Conservation (phyloP, 2,888 invertebrate species). For the Cataglyphis livida region DNA sequence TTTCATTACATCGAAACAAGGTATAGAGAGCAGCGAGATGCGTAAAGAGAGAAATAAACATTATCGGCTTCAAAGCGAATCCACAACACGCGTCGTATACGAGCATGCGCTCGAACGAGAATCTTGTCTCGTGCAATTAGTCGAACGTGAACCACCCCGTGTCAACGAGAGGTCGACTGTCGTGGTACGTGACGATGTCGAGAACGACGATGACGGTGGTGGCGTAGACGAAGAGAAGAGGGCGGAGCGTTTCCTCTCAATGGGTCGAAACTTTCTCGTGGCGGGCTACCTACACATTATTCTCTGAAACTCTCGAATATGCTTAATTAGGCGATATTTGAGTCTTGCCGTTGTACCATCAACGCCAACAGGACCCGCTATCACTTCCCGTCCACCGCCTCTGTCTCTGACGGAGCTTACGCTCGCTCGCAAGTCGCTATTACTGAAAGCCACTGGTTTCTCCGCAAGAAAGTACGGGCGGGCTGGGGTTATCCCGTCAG, state of each 20-base stretch:
- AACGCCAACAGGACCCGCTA: background rate
- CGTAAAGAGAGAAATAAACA: conserved; percentile 38
- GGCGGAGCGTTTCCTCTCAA: conserved; percentile 59
- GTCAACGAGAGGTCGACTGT: conserved; percentile 56
- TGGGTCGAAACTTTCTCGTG: conserved; percentile 69
- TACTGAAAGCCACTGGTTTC: conserved; percentile 79
- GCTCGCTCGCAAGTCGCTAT: conserved; percentile 73
- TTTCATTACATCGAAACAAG: conserved; percentile 1
- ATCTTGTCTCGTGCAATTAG: conserved; percentile 65
- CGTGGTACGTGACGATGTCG: conserved; percentile 25
- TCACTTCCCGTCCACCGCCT: background rate
- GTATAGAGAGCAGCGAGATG: background rate
- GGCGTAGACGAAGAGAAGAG: conserved; percentile 39
- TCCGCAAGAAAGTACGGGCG: conserved; percentile 74
- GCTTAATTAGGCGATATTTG: conserved; percentile 83
- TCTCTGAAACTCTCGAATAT: conserved; percentile 79
- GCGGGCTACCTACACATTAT: conserved; percentile 71
- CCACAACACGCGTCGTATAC: conserved; percentile 22
- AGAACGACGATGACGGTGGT: conserved; percentile 24
- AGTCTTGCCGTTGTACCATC: conserved; percentile 51
- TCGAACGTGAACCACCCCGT: conserved; percentile 45
- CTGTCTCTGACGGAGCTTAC: conserved; percentile 62
- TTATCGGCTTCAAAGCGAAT: conserved; percentile 17
- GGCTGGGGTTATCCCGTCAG: conserved; percentile 56
- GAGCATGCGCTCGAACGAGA: conserved; percentile 37